Evolutionary conservation across 2,113 vertebrate genomes (phyloP), one percentile per base, ranked within the genome.

Genomic region (Engraulis encrasicolus): DNA sequence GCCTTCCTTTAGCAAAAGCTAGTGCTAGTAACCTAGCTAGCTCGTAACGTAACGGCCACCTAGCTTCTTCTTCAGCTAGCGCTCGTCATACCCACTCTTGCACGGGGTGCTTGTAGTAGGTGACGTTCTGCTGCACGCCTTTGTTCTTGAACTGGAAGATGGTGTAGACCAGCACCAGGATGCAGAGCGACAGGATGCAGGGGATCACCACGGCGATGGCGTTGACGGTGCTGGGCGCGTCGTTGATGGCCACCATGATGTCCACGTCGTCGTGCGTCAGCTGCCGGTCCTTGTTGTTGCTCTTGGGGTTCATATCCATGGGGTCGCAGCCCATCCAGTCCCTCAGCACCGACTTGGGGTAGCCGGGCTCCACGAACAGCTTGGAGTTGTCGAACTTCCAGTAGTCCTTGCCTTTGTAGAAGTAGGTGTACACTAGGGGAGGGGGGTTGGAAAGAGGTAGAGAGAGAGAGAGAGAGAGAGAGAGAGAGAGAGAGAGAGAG

Each of bases 141-240:
- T 99, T 99, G 96, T 98, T 99, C 89, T 99, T 99, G 92, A 99
- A 99, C 93, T 99, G 98, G 91, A 99, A 98, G 90, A 99, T 98
- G 0, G 98, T 99, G 92, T 99, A 99, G 40, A 99, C 96, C 91
- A 99, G 95, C 91, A 99, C 98, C 89, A 99, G 96, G 92, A 99
- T 97, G 94, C 98, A 99, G 84, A 99, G 95, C 7, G 97, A 98
- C 90, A 99, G 94, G 89, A 98, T 96, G 95, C 98, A 99, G 38
- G 98, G 98, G 89, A 99, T 99, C 81, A 99, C 98, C 89, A 99
- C 98, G 0, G 98, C 98, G 40, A 99, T 97, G 19, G 98, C 98
- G 15, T 99, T 99, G 89, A 99, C 97, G 0, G 97, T 98, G 84
- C 97, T 96, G 0, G 98, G 97, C 84, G 97, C 92, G 1, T 99